Evolutionary conservation across 2,888 invertebrate species (phyloP), one percentile per base, ranked within the genome.

Genomic region (Didymodactylos carnosus): DNA sequence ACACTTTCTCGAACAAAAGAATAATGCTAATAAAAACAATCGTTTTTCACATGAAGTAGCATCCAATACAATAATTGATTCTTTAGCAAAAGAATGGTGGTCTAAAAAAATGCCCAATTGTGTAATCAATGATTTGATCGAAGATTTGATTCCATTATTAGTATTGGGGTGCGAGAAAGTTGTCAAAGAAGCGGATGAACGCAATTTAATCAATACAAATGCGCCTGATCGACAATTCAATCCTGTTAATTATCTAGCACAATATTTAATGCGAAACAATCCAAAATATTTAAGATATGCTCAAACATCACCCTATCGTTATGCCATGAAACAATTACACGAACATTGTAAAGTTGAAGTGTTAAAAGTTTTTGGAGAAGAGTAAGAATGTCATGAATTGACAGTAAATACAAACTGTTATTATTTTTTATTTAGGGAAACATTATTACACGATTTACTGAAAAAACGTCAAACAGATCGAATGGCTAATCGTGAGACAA

Each of bases 221-320:
- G 75, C 72, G 29, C 41, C 73, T 2, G 80, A 82, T 75, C 78
- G 80, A 23, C 80, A 82, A 74, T 83, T 83, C 77, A 83, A 83
- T 76, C 83, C 83, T 10, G 78, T 83, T 27, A 83, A 83, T 77
- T 82, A 79, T 76, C 76, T 83, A 25, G 83, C 82, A 14, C 81
- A 83, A 76, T 83, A 81, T 77, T 76, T 83, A 71, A 80, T 83
- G 80, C 79, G 83, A 74, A 83, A 83, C 77, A 83, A 83, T 76
- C 83, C 83, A 35, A 77, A 78, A 73, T 82, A 80, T 76, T 80
- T 81, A 76, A 82, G 82, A 75, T 82, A 83, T 75, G 79, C 80
- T n/a, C 82, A 83, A 76, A 80, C 82, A 8, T 82, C 83, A 39
- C 82, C 82, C 1, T 83, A 83, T 78, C 80, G 83, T 7, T 77